Percentiles rank a stretch among this genome's conserved stretches.
Evolutionary conservation across 2,888 invertebrate genomes (phyloP).

Genomic region (Ormyrus rosae): DNA sequence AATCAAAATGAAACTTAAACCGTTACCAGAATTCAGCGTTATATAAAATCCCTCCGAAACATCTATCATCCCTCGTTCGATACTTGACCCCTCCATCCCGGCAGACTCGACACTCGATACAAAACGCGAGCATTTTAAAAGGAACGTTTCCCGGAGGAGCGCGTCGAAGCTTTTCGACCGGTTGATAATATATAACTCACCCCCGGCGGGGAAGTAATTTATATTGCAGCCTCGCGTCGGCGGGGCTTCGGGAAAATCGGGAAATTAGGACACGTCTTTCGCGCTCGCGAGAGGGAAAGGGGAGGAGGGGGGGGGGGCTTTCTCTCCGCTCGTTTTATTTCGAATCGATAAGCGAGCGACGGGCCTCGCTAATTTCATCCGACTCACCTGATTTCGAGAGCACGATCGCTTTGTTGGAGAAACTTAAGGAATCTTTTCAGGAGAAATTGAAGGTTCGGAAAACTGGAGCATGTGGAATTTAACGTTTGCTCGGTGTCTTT

Average conservation of each 20-base stretch:
- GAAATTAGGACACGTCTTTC: constrained; percentile 33
- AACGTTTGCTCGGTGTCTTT: too few relatives aligned
- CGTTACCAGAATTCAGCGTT: background rate
- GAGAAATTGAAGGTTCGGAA: too few relatives aligned
- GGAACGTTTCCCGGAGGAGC: too few relatives aligned
- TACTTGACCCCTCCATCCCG: too few relatives aligned
- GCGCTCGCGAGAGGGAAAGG: background rate
- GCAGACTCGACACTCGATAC: background rate
- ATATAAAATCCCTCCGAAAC: background rate
- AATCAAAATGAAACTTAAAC: too few relatives aligned
- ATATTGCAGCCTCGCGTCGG: constrained; percentile 9
- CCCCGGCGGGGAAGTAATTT: constrained; percentile 1
- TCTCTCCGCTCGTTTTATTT: constrained; percentile 5
- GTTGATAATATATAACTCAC: constrained; percentile 11
- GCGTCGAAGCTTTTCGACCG: background rate
- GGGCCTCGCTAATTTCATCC: constrained; percentile 3
- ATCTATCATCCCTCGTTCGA: background rate
- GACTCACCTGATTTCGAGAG: background rate
- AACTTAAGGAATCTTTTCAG: too few relatives aligned
- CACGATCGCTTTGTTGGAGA: background rate
- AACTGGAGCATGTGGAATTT: too few relatives aligned
- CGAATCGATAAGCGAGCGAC: background rate
- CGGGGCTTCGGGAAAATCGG: constrained; percentile 6
- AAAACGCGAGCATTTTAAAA: background rate
- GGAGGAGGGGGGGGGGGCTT: too few relatives aligned